Evolutionary conservation across 2,797 vertebrate species (phyloP).

Genomic region (Pipistrellus pygmaeus): DNA sequence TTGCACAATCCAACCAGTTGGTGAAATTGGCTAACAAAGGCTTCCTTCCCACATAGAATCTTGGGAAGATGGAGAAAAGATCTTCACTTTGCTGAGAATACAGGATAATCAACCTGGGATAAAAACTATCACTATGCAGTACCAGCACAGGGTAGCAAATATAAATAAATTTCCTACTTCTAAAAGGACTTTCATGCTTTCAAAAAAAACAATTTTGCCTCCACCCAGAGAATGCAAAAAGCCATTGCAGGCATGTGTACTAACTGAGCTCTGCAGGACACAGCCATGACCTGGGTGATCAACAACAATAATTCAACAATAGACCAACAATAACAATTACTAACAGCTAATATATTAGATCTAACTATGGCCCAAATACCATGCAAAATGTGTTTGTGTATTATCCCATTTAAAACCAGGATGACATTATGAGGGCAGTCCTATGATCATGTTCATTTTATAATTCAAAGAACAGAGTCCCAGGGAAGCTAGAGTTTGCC

Average conservation of each 20-base stretch:
- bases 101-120: neutral
- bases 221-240: neutral
- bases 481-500: neutral
- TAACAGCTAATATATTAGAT: neutral
- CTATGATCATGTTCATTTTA: neutral
- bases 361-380: neutral
- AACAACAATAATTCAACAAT: neutral
- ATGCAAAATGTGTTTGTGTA: neutral
- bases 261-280: neutral
- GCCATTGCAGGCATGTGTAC: rapidly evolving
- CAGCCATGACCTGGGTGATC: neutral
- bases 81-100: too few relatives aligned
- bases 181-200: neutral
- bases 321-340: neutral
- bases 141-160: neutral
- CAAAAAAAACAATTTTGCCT: neutral
- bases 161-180: neutral
- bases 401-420: neutral
- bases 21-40: neutral
- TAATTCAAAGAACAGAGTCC: neutral
- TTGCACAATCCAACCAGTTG: neutral
- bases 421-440: neutral
- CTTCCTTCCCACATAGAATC: neutral
- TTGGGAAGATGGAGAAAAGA: neutral
- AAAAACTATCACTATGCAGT: neutral